phyloP scores from a whole-genome alignment of 2,888 invertebrate species.

The Conops quadrifasciatus region DNA sequence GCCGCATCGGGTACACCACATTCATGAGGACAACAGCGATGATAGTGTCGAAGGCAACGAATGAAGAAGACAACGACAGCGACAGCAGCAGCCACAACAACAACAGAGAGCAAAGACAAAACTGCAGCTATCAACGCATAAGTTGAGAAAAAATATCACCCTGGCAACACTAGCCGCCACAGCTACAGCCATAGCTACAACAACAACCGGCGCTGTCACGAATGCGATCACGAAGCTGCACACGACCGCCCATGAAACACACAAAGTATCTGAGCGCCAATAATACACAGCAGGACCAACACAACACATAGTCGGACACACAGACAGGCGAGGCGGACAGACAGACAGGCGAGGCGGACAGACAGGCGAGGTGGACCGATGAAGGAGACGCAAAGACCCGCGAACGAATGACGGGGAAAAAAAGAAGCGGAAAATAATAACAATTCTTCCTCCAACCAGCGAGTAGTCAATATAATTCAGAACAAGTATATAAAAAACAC shows the following conservation, averaged over 20 bases:
- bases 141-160: slow-evolving; percentile 20
- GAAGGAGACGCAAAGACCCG: no score
- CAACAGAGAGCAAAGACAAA: slow-evolving; percentile 20
- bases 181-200: slow-evolving; percentile 15
- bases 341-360: slow-evolving; percentile 13
- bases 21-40: neutral
- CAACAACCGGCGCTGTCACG: slow-evolving; percentile 31
- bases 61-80: slow-evolving; percentile 22
- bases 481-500: slow-evolving; percentile 61
- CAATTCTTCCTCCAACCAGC: slow-evolving; percentile 19
- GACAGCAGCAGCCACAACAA: slow-evolving; percentile 11
- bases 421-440: neutral
- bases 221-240: slow-evolving; percentile 41
- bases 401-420: neutral
- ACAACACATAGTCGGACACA: neutral
- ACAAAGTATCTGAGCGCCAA: slow-evolving; percentile 19
- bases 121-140: slow-evolving; percentile 34
- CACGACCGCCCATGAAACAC: slow-evolving; percentile 41
- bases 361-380: neutral
- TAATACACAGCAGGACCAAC: slow-evolving; percentile 30
- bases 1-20: neutral
- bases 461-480: slow-evolving; percentile 59
- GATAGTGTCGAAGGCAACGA: neutral
- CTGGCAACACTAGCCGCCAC: slow-evolving; percentile 26
- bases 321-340: slow-evolving; percentile 3